phyloP scores from a whole-genome alignment of 2,797 vertebrate species.

The Gallinago stenura region DNA sequence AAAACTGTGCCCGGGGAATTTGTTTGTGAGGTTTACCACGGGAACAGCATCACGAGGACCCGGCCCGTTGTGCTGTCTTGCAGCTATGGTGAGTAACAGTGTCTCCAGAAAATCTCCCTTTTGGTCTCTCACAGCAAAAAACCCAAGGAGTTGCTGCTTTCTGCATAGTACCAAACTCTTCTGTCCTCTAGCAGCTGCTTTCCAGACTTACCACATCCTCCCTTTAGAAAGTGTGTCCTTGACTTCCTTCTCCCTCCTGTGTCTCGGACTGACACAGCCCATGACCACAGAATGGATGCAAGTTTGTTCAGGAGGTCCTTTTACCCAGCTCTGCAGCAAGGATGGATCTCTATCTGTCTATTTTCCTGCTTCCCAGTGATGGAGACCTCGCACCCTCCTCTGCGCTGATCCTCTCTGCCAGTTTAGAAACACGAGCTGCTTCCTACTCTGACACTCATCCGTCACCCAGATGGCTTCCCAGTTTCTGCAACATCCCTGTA shows the following conservation, averaged over 20 bases:
- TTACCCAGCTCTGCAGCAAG: neutral
- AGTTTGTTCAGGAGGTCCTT: neutral
- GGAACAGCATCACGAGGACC: neutral
- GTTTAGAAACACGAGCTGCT: neutral
- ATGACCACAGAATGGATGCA: neutral
- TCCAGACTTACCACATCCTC: neutral
- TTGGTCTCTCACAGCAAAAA: neutral
- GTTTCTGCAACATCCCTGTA: neutral
- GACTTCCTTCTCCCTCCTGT: neutral
- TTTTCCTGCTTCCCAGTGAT: neutral
- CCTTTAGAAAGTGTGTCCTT: neutral
- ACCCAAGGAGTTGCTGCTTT: neutral
- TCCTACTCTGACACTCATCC: neutral
- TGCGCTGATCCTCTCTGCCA: accelerated
- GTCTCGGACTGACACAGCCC: neutral
- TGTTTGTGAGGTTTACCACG: neutral
- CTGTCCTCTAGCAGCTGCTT: neutral
- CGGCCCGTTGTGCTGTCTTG: slow-evolving; percentile 38
- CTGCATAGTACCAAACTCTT: neutral
- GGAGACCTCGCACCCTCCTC: neutral
- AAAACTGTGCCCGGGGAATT: slow-evolving; percentile 29
- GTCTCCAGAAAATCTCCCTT: neutral
- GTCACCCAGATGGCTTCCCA: neutral
- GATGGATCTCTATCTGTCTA: neutral
- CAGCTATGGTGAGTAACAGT: slow-evolving; percentile 14